Base-by-base conservation (phyloP, 1,140 invertebrate species). In the Cotesia vestalis region DNA sequence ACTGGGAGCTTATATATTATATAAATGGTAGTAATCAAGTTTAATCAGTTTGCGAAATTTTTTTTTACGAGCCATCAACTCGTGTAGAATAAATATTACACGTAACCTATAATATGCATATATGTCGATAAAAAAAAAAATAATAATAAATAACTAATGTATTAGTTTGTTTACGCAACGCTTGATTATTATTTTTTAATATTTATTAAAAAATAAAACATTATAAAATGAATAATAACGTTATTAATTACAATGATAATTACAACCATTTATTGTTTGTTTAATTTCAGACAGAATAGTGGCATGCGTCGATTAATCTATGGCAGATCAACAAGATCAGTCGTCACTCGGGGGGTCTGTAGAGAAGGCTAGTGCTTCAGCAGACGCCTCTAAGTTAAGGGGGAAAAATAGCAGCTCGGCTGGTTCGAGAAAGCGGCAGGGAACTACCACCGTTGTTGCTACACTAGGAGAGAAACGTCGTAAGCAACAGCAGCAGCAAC, bases 311-410 rank as follows among this genome's bases (percentile, higher is more conserved):
- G 84, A 86, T 87, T 87, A 86, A 87, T 86, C 86, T 87, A 87
- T 86, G 86, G 86, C 86, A 87, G 86, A 87, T 87, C 85, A 86
- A 87, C 86, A 87, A 87, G 86, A 86, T 87, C 86, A 86, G 81
- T 86, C 78, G 83, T 87, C 78, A 82, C 85, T 85, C 82, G 86
- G 86, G 86, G 86, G 86, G 86, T 86, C 85, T 86, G 86, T 86
- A 85, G 85, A 86, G 85, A 86, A 86, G 85, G 80, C 84, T 79
- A 86, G 82, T 85, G 84, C 85, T 87, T 86, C 84, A 84, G 80
- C 86, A 83, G 84, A 85, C 80, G 82, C 84, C 85, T 86, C 86
- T 73, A 73, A 87, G 69, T 70, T 77, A 69, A 80, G 84, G 78
- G 84, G 81, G 79, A 85, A 86, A 77, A 79, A 81, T 75, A 78